Base-by-base conservation (phyloP, 2,113 vertebrate species). In the Pituophis catenifer region DNA sequence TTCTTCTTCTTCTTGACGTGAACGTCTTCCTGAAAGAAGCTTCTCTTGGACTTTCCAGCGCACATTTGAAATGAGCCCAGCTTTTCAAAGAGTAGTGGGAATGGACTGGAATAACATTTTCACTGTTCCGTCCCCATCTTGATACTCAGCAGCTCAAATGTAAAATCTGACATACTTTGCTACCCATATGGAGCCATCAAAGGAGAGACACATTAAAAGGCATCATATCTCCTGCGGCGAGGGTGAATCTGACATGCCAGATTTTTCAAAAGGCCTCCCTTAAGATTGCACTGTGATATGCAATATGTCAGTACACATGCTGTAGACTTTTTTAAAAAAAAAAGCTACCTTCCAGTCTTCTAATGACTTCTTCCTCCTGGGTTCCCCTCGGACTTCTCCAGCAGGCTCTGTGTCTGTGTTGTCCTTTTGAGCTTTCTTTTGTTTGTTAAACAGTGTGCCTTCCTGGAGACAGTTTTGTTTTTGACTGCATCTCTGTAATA, bases 241-340 rank as follows among this genome's bases (percentile, higher is more conserved):
- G 59, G 91, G 93, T 81, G 92, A 91, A 0, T 0, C 96, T 90
- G 29, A 93, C 95, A 93, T 94, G 93, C 94, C 94, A 48, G 86
- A 58, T 48, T 95, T 95, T 96, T 95, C 96, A 97, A 96, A 70
- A 97, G 95, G 91, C 52, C 8, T 93, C 52, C 90, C 93, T 95
- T 89, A 11, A 90, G 94, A 88, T 93, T 93, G 86, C 94, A 29
- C 95, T 97, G 94, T 97, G 96, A 96, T 97, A 89, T 0, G 62
- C 92, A 96, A 70, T 8, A 0, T 96, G 94, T 95, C 95, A 93
- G 86, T 91, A 92, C 85, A 54, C 33, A 90, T 86, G 57, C 29
- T 0, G 53, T 0, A 54, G 33, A 0, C 0, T 0, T 23, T 19
- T 57, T 57, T 21, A 21, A 9, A 57, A 57, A 0, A 87, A 92